Evolutionary conservation across 2,113 vertebrate species (phyloP).

Genomic region (Macheiramphus alcinus): DNA sequence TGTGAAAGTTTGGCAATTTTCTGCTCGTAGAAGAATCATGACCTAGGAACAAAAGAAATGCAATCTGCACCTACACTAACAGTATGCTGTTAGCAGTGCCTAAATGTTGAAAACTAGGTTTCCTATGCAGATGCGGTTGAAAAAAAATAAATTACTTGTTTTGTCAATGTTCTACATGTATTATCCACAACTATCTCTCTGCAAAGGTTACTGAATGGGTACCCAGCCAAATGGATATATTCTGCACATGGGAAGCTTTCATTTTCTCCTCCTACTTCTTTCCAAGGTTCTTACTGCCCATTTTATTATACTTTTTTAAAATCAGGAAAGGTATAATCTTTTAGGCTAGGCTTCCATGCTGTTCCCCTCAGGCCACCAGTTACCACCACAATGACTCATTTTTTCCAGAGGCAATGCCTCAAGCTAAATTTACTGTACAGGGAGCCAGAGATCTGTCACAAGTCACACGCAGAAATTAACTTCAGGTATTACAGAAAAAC

Average conservation of each 20-base stretch:
- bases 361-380: not conserved
- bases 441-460: not conserved
- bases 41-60: not conserved
- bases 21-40: not conserved
- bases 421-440: conserved; percentile 37
- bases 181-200: not conserved
- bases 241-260: not conserved
- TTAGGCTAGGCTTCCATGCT: not conserved
- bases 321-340: not conserved
- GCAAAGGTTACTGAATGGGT: not conserved
- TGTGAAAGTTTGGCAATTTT: not conserved
- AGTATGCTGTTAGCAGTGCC: not conserved
- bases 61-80: not conserved
- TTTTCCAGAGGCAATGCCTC: conserved; percentile 53
- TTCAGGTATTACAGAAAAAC: conserved; percentile 6
- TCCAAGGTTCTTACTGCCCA: not conserved
- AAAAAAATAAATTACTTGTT: not conserved
- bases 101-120: not conserved
- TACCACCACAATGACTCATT: conserved; percentile 11
- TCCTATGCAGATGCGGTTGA: not conserved
- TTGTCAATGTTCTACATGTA: not conserved
- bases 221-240: not conserved
- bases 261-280: not conserved
- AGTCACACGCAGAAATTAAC: conserved; percentile 25
- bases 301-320: not conserved